phyloP scores from a whole-genome alignment of 2,888 invertebrate species.

The Caradrina clavipalpis region DNA sequence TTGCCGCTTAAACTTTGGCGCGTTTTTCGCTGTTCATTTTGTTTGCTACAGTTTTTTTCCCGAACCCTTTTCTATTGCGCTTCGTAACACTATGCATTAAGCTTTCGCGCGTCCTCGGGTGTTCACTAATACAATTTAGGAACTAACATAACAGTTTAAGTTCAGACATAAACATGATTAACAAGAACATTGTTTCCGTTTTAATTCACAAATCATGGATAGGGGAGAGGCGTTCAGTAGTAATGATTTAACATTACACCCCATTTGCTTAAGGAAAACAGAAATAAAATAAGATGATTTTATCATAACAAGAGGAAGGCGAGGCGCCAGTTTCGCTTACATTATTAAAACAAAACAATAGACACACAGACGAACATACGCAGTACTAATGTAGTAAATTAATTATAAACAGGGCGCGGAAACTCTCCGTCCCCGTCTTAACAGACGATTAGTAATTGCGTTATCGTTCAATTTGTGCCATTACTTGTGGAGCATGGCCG shows the following conservation, averaged over 20 bases:
- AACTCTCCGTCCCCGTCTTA: conserved; percentile 64
- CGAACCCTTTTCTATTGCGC: conserved; percentile 33
- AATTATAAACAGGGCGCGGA: conserved; percentile 70
- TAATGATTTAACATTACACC: conserved; percentile 53
- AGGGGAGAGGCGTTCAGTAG: conserved; percentile 37
- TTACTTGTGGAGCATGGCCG: conserved; percentile 56
- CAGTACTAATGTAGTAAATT: conserved; percentile 68
- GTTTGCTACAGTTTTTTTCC: conserved; percentile 68
- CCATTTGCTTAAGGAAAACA: conserved; percentile 59
- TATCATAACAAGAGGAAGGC: conserved; percentile 62
- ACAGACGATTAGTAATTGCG: conserved; percentile 69
- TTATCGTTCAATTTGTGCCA: conserved; percentile 73
- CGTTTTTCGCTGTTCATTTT: conserved; percentile 77
- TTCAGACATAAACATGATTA: conserved; percentile 2
- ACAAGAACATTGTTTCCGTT: conserved; percentile 16
- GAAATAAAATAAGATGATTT: conserved; percentile 64
- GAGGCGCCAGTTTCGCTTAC: conserved; percentile 59
- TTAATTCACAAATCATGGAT: conserved; percentile 35
- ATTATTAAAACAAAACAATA: conserved; percentile 74
- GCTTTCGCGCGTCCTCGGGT: conserved; percentile 21
- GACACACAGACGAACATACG: conserved; percentile 59
- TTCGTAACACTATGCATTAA: conserved; percentile 57
- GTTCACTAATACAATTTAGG: conserved; percentile 17
- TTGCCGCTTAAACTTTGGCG: conserved; percentile 85
- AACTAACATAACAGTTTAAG: conserved; percentile 2